A percentile compares a stretch with the other conserved stretches of the same genome.
These are phyloP conservation scores for Theodoxus fluviatilis DNA, from an alignment of 2,888 invertebrate species.

Conservation along the genomic window DNA sequence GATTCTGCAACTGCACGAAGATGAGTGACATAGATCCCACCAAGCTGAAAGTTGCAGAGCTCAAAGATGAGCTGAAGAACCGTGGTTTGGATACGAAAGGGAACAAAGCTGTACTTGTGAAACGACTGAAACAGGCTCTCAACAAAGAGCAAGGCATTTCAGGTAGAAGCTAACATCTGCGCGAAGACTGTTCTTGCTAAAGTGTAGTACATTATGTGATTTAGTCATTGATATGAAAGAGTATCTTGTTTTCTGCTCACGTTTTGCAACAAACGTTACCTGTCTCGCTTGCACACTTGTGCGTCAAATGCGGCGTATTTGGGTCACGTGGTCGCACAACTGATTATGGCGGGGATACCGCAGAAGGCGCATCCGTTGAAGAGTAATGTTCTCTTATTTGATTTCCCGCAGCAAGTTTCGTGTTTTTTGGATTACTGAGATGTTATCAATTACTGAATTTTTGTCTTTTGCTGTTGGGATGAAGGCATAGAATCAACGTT, in stretches of 20 bases:
- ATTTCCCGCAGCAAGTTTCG: no score
- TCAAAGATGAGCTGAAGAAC: conserved; percentile 83
- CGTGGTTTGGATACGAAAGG: conserved; percentile 92
- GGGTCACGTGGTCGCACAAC: no score
- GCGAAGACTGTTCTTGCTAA: no score
- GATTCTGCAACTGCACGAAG: conserved; percentile 16
- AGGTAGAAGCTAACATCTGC: no score
- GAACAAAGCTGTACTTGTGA: conserved; percentile 88
- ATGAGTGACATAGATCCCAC: conserved; percentile 65
- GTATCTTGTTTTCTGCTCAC: neutral
- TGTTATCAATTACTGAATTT: no score
- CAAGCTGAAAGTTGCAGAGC: conserved; percentile 92
- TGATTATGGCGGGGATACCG: no score
- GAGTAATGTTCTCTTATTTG: no score
- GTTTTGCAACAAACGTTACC: neutral
- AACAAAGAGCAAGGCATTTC: conserved; percentile 38
- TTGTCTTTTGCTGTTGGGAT: no score
- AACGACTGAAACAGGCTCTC: conserved; percentile 84
- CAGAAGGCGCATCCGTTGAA: no score
- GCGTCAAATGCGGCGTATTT: no score
- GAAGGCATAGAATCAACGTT: no score
- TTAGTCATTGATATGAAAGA: neutral
- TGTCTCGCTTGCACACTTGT: neutral
- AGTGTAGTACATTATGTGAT: neutral
- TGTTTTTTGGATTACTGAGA: no score